phyloP scores from a whole-genome alignment of 2,797 vertebrate species.

The Graptemys geographica region DNA sequence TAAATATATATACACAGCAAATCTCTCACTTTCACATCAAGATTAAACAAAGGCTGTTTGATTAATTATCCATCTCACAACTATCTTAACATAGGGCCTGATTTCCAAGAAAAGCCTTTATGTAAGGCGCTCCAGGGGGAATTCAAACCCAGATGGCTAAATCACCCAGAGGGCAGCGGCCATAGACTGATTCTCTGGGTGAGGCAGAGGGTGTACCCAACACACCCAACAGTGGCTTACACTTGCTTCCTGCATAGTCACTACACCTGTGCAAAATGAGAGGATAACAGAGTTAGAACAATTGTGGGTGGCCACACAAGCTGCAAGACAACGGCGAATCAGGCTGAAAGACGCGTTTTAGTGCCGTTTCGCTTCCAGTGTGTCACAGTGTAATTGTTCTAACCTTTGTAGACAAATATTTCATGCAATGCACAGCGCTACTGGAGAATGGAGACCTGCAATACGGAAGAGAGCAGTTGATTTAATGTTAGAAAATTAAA shows the following conservation, averaged over 20 bases:
- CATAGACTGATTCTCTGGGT: not conserved
- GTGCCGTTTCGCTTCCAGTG: not conserved
- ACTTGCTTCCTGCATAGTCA: not conserved
- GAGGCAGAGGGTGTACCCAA: not conserved
- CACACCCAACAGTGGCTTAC: no score
- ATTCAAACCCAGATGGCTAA: not conserved
- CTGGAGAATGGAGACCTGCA: not conserved
- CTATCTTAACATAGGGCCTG: not conserved
- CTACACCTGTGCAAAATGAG: not conserved
- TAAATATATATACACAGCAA: not conserved
- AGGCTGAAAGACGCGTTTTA: not conserved
- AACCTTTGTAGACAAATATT: not conserved
- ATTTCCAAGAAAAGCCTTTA: not conserved
- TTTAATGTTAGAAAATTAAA: not conserved
- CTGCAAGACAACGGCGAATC: not conserved
- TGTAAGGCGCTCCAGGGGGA: not conserved
- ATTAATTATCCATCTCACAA: not conserved
- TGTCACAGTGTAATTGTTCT: not conserved
- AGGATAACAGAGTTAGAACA: not conserved
- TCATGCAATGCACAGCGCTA: not conserved
- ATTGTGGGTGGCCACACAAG: not conserved
- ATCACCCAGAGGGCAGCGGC: not conserved
- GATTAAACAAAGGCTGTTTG: not conserved
- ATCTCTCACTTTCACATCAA: not conserved
- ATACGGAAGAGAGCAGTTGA: not conserved